A percentile compares a stretch with the other conserved stretches of the same genome.
Evolutionary conservation across 1,140 invertebrate genomes (phyloP).

Genomic region (Delia radicum): DNA sequence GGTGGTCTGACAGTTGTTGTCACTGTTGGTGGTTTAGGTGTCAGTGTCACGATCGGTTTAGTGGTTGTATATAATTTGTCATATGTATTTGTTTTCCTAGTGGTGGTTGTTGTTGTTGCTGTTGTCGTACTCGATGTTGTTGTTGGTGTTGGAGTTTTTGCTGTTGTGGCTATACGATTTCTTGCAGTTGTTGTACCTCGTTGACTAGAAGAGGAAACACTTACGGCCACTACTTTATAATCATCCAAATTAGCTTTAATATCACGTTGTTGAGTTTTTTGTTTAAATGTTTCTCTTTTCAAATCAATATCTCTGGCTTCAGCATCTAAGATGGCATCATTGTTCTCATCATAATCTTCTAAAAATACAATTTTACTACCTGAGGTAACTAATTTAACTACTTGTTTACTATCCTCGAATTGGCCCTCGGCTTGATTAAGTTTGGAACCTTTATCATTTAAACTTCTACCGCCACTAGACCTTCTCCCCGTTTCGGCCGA

Average conservation of each 20-base stretch:
- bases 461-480: conserved; percentile 34
- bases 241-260: conserved; percentile 37
- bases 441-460: conserved; percentile 39
- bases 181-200: conserved; percentile 22
- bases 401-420: conserved; percentile 30
- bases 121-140: conserved; percentile 23
- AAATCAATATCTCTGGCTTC: conserved; percentile 29
- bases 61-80: too few species aligned
- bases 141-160: not conserved
- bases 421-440: conserved; percentile 24
- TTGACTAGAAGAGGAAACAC: conserved; percentile 39
- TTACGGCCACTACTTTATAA: conserved; percentile 49
- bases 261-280: not conserved
- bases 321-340: conserved; percentile 29
- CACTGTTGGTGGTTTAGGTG: conserved; percentile 4
- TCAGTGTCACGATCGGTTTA: conserved; percentile 16
- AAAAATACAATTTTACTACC: conserved; percentile 54
- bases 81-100: too few species aligned
- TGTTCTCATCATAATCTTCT: conserved; percentile 37
- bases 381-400: conserved; percentile 46
- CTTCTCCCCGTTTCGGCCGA: conserved; percentile 15
- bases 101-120: conserved; percentile 9
- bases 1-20: conserved; percentile 24
- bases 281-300: conserved; percentile 14
- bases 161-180: conserved; percentile 8